These are phyloP conservation scores for Leptopilina clavipes DNA, from an alignment of 1,140 invertebrate genomes.

Conservation along the genomic window DNA sequence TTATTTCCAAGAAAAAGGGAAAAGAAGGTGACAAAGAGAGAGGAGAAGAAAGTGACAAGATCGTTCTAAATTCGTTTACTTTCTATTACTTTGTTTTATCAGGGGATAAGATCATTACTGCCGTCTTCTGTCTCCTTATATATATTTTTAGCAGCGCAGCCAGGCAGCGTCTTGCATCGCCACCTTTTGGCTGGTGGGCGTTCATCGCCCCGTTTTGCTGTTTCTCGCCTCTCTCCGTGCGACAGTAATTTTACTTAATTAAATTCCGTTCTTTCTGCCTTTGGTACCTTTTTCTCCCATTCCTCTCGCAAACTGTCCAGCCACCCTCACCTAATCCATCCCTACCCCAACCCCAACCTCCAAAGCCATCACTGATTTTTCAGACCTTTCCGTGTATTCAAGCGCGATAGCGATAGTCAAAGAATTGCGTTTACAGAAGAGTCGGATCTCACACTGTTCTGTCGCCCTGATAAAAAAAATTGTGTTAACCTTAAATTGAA, in stretches of 20 bases:
- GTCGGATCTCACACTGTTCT: not conserved
- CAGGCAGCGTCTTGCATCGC: constrained; percentile 39
- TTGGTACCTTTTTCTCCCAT: constrained; percentile 44
- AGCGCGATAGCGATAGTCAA: not conserved
- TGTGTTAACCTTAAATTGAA: not conserved
- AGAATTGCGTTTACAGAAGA: not conserved
- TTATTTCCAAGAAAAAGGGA: constrained; percentile 59
- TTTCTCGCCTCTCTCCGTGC: constrained; percentile 66
- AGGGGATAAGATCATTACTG: constrained; percentile 68
- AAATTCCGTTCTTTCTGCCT: constrained; percentile 74
- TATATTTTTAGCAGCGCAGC: no score
- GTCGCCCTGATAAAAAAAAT: not conserved
- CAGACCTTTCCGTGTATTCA: constrained; percentile 39
- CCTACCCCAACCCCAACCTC: constrained; percentile 45
- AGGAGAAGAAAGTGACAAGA: constrained; percentile 41
- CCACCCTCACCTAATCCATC: not conserved
- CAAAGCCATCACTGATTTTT: constrained; percentile 59
- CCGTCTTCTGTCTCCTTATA: constrained; percentile 45
- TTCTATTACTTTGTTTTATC: constrained; percentile 71
- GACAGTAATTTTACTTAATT: constrained; percentile 77
- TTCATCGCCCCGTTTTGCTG: constrained; percentile 52
- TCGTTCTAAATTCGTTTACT: constrained; percentile 65
- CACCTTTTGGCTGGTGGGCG: constrained; percentile 45
- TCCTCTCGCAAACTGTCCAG: constrained; percentile 40
- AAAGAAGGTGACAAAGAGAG: constrained; percentile 42